These are phyloP conservation scores for Atethmia centrago DNA, from an alignment of 2,888 invertebrate species.

Conservation along the genomic window DNA sequence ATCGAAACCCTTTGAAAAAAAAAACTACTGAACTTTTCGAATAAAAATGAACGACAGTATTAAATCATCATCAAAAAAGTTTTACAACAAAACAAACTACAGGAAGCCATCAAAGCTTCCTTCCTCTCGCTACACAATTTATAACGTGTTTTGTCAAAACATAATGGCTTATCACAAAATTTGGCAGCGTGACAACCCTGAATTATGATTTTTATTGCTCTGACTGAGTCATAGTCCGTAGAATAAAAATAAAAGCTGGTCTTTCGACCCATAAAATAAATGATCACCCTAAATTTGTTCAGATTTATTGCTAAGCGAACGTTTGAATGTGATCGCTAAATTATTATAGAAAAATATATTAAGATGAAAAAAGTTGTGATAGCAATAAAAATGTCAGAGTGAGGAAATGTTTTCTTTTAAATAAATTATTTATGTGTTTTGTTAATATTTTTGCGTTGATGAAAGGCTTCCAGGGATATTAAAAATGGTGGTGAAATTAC, in stretches of 20 bases:
- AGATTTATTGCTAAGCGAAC: slow-evolving; percentile 64
- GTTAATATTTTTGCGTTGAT: slow-evolving; percentile 56
- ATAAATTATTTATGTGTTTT: slow-evolving; percentile 63
- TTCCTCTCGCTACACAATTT: slow-evolving; percentile 61
- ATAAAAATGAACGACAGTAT: slow-evolving; percentile 13
- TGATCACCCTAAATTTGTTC: slow-evolving; percentile 66
- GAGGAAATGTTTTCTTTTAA: slow-evolving; percentile 64
- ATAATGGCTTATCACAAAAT: slow-evolving; percentile 63
- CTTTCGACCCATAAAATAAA: slow-evolving; percentile 66
- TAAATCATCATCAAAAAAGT: slow-evolving; percentile 41
- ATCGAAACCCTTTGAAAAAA: not conserved
- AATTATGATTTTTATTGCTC: slow-evolving; percentile 63
- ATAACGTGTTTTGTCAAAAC: slow-evolving; percentile 67
- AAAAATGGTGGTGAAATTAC: slow-evolving; percentile 4
- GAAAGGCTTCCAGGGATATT: slow-evolving; percentile 46
- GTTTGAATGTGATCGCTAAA: slow-evolving; percentile 68
- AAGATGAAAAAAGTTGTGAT: slow-evolving; percentile 54
- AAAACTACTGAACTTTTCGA: slow-evolving; percentile 8
- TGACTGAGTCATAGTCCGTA: slow-evolving; percentile 50
- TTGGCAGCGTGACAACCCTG: slow-evolving; percentile 65
- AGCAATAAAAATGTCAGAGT: slow-evolving; percentile 60
- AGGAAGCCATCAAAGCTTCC: slow-evolving; percentile 67
- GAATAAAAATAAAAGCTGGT: slow-evolving; percentile 61
- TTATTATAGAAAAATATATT: slow-evolving; percentile 64
- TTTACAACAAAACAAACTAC: slow-evolving; percentile 53